Conservation (phyloP, 2,888 invertebrate genomes). For the Rambutsinella grinnellia region DNA sequence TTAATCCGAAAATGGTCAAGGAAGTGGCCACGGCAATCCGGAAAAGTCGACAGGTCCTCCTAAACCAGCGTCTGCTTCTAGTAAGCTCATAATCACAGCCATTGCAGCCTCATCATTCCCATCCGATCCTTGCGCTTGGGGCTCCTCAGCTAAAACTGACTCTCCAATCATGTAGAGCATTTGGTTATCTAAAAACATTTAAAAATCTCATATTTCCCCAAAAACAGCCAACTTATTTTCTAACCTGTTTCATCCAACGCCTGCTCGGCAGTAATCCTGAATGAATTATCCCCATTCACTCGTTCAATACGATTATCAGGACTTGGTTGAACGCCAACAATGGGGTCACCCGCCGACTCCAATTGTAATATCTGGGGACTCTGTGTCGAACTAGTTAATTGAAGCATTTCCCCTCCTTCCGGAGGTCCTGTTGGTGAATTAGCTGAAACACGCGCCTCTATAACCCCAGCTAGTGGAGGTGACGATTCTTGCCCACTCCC, state of each 20-base stretch:
- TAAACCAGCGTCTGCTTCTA: conserved; percentile 90
- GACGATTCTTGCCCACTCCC: conserved; percentile 10
- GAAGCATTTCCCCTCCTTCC: conserved; percentile 16
- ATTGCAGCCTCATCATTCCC: conserved; percentile 91
- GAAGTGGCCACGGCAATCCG: conserved; percentile 87
- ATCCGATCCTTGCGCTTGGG: conserved; percentile 71
- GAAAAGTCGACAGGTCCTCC: conserved; percentile 90
- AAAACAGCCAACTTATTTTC: neutral
- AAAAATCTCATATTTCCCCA: too few relatives aligned
- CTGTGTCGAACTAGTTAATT: too few relatives aligned
- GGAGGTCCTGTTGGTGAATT: too few relatives aligned
- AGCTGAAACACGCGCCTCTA: neutral
- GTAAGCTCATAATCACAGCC: conserved; percentile 91
- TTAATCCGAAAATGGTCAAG: too few relatives aligned
- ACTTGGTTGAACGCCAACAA: conserved; percentile 32
- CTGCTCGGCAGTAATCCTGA: conserved; percentile 16
- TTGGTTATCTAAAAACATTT: conserved; percentile 70
- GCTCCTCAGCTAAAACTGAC: conserved; percentile 69
- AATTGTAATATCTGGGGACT: conserved; percentile 31
- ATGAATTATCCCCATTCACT: conserved; percentile 40
- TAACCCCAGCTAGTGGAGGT: conserved; percentile 26
- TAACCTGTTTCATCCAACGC: conserved; percentile 26
- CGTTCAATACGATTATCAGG: conserved; percentile 22
- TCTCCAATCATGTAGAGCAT: conserved; percentile 75
- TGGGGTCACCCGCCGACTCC: conserved; percentile 31